phyloP scores from a whole-genome alignment of 2,797 vertebrate genomes.

The Psittacula echo region DNA sequence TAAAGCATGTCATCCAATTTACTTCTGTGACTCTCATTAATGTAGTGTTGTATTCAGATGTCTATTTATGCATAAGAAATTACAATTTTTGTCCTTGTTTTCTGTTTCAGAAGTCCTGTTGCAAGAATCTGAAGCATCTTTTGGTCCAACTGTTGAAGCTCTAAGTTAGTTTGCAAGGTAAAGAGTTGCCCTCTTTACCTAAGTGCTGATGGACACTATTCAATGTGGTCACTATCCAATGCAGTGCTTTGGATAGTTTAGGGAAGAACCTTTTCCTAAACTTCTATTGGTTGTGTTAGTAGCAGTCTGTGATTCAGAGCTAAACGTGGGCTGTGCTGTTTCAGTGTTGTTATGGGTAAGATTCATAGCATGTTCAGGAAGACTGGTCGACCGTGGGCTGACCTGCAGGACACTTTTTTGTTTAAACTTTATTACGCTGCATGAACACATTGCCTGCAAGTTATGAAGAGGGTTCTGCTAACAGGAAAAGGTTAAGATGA shows the following conservation, averaged over 20 bases:
- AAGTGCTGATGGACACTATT: neutral
- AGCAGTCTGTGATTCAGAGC: neutral
- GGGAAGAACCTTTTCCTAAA: neutral
- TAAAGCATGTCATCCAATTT: neutral
- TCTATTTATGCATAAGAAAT: neutral
- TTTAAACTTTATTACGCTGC: neutral
- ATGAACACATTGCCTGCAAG: neutral
- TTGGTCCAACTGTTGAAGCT: neutral
- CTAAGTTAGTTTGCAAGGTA: neutral
- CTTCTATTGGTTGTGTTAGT: neutral
- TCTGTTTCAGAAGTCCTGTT: neutral
- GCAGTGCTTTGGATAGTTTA: neutral
- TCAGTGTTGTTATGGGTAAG: neutral
- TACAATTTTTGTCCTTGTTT: neutral
- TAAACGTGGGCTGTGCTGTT: neutral
- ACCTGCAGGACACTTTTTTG: neutral
- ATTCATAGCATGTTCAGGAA: neutral
- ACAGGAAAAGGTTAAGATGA: neutral
- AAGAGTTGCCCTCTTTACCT: neutral
- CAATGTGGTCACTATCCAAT: rapidly evolving
- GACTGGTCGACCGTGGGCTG: neutral
- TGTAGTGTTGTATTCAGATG: neutral
- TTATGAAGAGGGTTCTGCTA: neutral
- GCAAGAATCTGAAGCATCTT: neutral
- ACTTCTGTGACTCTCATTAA: neutral